Percentiles rank a stretch among this genome's conserved stretches.
Conservation (phyloP, 1,140 invertebrate genomes). For the Ctenoplectra terminalis region DNA sequence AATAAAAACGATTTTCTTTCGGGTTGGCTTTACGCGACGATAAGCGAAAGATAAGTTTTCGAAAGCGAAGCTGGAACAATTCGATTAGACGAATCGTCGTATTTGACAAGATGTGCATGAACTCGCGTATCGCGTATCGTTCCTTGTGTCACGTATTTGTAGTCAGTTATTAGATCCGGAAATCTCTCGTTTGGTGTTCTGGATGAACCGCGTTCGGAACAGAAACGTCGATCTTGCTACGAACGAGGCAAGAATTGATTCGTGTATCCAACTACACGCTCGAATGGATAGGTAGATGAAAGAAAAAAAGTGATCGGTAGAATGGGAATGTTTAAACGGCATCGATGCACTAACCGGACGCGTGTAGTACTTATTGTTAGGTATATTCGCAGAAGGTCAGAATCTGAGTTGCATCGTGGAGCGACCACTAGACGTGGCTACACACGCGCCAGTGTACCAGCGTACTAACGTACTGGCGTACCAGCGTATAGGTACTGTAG, state of each 20-base stretch:
- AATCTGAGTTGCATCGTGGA: neutral
- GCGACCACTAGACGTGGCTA: neutral
- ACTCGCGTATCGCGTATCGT: conserved; percentile 4
- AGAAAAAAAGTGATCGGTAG: neutral
- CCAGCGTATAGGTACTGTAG: too few relatives aligned
- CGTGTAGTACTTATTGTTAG: neutral
- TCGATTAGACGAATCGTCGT: neutral
- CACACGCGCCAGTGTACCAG: neutral
- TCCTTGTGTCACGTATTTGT: neutral
- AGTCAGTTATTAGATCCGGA: neutral
- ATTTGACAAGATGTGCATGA: neutral
- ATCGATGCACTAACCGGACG: neutral
- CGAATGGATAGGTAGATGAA: neutral
- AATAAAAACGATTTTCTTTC: neutral
- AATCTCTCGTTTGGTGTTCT: neutral
- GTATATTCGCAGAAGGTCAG: conserved; percentile 14
- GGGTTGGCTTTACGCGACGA: neutral
- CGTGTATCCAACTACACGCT: too few relatives aligned
- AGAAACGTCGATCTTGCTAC: neutral
- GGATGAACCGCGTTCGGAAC: neutral
- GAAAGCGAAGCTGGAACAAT: neutral
- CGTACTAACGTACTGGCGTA: neutral
- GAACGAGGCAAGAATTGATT: neutral
- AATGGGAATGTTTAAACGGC: neutral
- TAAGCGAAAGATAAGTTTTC: neutral